Evolutionary conservation across 2,888 invertebrate genomes (phyloP), one percentile per base, ranked within the genome.

Genomic region (Tetanocera ferruginea): DNA sequence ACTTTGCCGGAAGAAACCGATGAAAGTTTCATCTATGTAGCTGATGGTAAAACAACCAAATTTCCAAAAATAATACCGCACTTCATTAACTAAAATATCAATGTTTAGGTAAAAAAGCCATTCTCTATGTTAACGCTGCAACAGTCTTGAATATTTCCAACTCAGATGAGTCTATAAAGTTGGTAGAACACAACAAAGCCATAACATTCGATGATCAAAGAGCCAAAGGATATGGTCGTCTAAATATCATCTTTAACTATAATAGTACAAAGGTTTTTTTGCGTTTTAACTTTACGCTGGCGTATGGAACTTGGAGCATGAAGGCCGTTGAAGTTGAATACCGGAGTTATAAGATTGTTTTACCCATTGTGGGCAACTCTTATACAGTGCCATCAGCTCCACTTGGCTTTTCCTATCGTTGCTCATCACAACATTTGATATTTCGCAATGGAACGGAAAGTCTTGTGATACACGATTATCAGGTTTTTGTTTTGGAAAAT

Each of bases 261-360:
- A 83, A 84, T 5, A 80, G 82, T 8, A 86, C 86, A 14, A 87
- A 93, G 91, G 90, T 92, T 69, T 91, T 90, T 14, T 83, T 92
- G 17, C 92, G 92, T 81, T 92, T 93, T 83, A 91, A 91, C 80
- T 93, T 93, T 88, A 91, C 91, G 79, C 89, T 91, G 69, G 83
- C 89, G 0, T 88, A 83, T 0, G 87, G 85, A 17, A 92, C 92
- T 87, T 93, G 93, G 93, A 89, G 89, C 2, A 89, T 93, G 9
- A 91, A 91, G 0, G 91, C 91, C 0, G 92, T 92, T 17, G 92
- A 93, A 83, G 90, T 92, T 76, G 90, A 90, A 82, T 91, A 91
- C 51, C 90, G 90, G 70, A 84, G 84, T 0, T 82, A 82, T 60
- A 85, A 84, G 55, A 82, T 82, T 14, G 83, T 84, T 6, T 80